These are phyloP conservation scores for Mastigias papua DNA, from an alignment of 30 jellyfish, hydroid and myxozoan species.

Conservation along the genomic window DNA sequence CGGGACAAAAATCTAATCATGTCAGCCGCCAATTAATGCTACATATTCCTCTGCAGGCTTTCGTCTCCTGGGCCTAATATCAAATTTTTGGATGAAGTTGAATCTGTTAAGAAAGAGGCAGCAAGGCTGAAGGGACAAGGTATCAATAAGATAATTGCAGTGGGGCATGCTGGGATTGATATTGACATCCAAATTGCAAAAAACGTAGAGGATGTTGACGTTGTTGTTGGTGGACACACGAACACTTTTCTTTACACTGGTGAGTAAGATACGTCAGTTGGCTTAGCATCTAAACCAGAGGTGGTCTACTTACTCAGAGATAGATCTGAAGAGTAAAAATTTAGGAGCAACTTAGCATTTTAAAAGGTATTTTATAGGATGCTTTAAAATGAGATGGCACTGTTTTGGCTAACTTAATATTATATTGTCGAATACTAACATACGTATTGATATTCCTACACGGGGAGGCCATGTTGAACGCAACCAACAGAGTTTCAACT, in stretches of 20 bases:
- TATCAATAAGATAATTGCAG: constrained; percentile 84
- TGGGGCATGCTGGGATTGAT: constrained; percentile 97
- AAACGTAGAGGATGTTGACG: constrained; percentile 88
- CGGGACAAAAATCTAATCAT: neutral
- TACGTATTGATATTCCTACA: too few species aligned
- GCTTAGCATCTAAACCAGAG: too few species aligned
- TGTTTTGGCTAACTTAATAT: too few species aligned
- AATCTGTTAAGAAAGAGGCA: constrained; percentile 89
- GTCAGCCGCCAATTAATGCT: neutral
- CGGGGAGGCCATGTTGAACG: too few species aligned
- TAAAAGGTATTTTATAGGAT: too few species aligned
- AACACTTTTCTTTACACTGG: constrained; percentile 95
- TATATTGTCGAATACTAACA: too few species aligned
- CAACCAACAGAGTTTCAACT: too few species aligned
- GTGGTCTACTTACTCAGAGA: too few species aligned
- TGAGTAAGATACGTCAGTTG: neutral
- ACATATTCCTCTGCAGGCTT: constrained; percentile 64
- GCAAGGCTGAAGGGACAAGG: constrained; percentile 74
- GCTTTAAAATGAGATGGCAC: too few species aligned
- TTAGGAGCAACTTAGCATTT: too few species aligned
- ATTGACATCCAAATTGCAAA: constrained; percentile 80
- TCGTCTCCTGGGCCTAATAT: constrained; percentile 96
- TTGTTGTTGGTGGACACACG: constrained; percentile 98
- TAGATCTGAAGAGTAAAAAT: too few species aligned
- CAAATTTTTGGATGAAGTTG: constrained; percentile 74